Evolutionary conservation across 2,797 vertebrate genomes (phyloP).

Genomic region (Masticophis lateralis): DNA sequence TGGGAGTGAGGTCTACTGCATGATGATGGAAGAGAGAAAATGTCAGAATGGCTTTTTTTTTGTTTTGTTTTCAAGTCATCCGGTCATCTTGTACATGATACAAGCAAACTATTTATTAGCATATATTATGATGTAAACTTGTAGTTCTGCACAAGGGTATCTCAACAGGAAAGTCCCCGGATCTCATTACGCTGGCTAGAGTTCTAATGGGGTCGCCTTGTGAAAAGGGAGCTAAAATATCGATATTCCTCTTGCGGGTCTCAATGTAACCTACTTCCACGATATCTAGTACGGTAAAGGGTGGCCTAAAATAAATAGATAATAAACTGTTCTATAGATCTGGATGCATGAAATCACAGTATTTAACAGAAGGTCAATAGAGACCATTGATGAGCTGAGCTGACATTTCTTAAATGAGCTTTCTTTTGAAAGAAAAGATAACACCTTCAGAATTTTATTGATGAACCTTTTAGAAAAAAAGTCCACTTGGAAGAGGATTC

Average conservation of each 20-base stretch:
- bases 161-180: neutral
- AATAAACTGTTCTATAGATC: neutral
- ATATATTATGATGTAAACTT: conserved; percentile 35
- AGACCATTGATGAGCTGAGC: neutral
- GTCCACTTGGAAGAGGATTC: neutral
- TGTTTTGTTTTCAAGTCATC: conserved; percentile 13
- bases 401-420: neutral
- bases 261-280: neutral
- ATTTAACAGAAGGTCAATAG: neutral
- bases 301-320: neutral
- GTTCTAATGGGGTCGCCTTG: neutral
- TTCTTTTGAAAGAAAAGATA: neutral
- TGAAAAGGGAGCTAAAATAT: neutral
- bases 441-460: neutral
- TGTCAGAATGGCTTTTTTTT: neutral
- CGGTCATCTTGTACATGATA: conserved; percentile 29
- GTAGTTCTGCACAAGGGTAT: conserved; percentile 23
- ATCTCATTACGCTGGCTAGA: neutral
- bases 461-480: neutral
- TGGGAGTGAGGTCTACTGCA: conserved; percentile 29
- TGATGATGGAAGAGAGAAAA: neutral
- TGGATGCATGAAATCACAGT: neutral
- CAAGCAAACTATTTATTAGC: neutral
- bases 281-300: neutral
- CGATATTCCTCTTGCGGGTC: neutral